Conservation (phyloP, 2,888 invertebrate species). For the Pheosia tremula region DNA sequence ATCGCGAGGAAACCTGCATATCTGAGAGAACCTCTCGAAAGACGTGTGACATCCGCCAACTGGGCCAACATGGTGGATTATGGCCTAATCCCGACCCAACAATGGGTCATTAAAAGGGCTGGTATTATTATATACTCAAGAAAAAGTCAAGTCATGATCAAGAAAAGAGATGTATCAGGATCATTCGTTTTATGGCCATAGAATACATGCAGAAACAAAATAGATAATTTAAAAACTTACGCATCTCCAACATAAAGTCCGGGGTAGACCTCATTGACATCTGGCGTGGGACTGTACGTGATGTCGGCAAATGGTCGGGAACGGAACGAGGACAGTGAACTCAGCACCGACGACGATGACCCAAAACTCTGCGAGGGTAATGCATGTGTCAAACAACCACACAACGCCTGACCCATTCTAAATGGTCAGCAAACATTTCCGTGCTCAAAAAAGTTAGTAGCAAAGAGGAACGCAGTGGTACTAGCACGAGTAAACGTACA, state of each 20-base stretch:
- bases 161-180: too few relatives aligned
- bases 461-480: conserved; percentile 6
- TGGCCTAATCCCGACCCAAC: too few relatives aligned
- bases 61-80: too few relatives aligned
- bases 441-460: conserved; percentile 32
- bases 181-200: too few relatives aligned
- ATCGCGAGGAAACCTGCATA: too few relatives aligned
- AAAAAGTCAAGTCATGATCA: too few relatives aligned
- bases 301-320: conserved; percentile 64
- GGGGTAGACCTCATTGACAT: conserved; percentile 91
- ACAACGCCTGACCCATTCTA: conserved; percentile 56
- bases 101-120: too few relatives aligned
- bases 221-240: conserved; percentile 79
- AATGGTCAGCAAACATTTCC: conserved; percentile 13
- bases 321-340: conserved; percentile 67
- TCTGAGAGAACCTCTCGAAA: too few relatives aligned
- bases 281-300: conserved; percentile 82
- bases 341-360: conserved; percentile 68
- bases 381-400: conserved; percentile 52
- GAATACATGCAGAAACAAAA: background rate
- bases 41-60: too few relatives aligned
- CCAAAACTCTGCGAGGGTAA: conserved; percentile 69
- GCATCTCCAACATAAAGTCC: conserved; percentile 90
- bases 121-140: too few relatives aligned
- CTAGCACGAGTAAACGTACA: conserved; percentile 20